Percentiles rank a stretch among this genome's conserved stretches.
phyloP scores from a whole-genome alignment of 1,140 invertebrate genomes.

The Cydia amplana region DNA sequence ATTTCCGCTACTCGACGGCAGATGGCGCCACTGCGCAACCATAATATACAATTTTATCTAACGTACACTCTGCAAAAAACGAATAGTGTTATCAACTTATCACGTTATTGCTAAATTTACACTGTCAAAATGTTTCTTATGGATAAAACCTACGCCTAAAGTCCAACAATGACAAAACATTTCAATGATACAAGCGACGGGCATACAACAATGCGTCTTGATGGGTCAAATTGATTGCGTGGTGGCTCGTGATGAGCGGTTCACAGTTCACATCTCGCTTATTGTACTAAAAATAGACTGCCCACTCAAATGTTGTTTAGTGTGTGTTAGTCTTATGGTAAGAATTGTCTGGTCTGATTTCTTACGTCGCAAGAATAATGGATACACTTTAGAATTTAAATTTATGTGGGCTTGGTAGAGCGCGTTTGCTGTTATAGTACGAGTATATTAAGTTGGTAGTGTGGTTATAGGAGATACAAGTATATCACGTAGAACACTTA shows the following conservation, averaged over 20 bases:
- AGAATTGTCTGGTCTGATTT: slow-evolving; percentile 1
- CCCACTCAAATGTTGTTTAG: slow-evolving; percentile 40
- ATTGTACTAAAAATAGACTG: slow-evolving; percentile 48
- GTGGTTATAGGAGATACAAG: no score
- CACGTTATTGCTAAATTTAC: not conserved
- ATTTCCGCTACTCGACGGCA: slow-evolving; percentile 41
- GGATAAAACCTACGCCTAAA: not conserved
- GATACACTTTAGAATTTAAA: not conserved
- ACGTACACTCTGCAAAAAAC: not conserved
- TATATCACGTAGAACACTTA: no score
- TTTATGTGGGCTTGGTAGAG: not conserved
- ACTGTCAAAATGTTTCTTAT: not conserved
- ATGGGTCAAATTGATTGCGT: slow-evolving; percentile 72
- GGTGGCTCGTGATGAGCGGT: slow-evolving; percentile 43
- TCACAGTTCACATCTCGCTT: slow-evolving; percentile 41
- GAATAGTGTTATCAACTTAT: not conserved
- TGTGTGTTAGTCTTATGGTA: slow-evolving; percentile 11
- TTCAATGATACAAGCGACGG: slow-evolving; percentile 26
- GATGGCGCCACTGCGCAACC: slow-evolving; percentile 35
- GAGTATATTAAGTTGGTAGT: not conserved
- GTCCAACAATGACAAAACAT: slow-evolving; percentile 27
- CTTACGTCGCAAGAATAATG: not conserved
- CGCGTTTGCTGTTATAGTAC: not conserved
- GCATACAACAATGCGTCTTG: slow-evolving; percentile 47
- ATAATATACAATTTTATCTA: not conserved